phyloP scores from a whole-genome alignment of 2,113 vertebrate species.

The Hemibagrus wyckioides region DNA sequence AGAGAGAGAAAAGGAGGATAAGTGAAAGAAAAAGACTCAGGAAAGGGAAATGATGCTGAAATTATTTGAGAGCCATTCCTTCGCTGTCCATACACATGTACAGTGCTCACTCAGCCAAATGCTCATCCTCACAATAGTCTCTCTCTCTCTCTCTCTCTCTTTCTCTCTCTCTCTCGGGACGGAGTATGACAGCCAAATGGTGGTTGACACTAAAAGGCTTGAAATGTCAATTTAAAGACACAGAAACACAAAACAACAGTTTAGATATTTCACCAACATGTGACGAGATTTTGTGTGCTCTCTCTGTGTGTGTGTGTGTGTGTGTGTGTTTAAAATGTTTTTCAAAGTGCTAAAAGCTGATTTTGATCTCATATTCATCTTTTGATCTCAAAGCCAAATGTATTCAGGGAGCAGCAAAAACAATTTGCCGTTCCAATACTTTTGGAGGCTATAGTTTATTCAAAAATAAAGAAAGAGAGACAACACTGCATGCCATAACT shows the following conservation, averaged over 20 bases:
- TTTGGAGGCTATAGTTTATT: neutral
- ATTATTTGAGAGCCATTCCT: slow-evolving; percentile 69
- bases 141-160: slow-evolving; percentile 1
- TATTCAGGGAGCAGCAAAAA: neutral
- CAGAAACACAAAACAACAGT: slow-evolving; percentile 7
- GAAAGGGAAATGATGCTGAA: slow-evolving; percentile 64
- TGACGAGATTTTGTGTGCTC: neutral
- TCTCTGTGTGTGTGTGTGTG: slow-evolving; percentile 32
- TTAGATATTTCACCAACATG: neutral
- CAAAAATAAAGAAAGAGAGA: too few species aligned
- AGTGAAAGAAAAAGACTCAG: slow-evolving; percentile 43
- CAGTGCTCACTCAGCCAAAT: slow-evolving; percentile 68
- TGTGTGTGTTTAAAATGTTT: neutral
- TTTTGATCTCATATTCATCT: neutral
- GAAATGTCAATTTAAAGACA: slow-evolving; percentile 67
- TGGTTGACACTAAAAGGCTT: slow-evolving; percentile 72
- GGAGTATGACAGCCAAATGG: slow-evolving; percentile 77
- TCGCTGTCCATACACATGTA: slow-evolving; percentile 66
- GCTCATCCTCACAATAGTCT: slow-evolving; percentile 8
- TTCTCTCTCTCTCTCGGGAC: neutral
- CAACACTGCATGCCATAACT: neutral
- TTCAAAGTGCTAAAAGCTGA: neutral
- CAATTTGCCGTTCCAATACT: neutral
- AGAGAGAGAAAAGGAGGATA: slow-evolving; percentile 43
- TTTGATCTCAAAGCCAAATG: neutral